Evolutionary conservation across 2,797 vertebrate genomes (phyloP).

Genomic region (Momotus momota): DNA sequence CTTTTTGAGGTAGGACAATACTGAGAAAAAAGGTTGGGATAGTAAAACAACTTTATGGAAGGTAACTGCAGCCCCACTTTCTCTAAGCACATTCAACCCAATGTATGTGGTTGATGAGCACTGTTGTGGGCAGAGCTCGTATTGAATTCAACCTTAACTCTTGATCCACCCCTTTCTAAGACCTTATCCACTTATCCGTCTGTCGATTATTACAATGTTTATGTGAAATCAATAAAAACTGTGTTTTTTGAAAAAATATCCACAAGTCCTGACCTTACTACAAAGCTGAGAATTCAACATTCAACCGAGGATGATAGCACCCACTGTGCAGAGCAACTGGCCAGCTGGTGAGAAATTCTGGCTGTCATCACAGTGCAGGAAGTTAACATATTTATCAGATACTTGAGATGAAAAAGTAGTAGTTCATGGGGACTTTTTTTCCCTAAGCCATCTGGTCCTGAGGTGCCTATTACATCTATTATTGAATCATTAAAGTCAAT

Average conservation of each 20-base stretch:
- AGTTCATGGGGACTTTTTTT: constrained; percentile 70
- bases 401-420: constrained; percentile 79
- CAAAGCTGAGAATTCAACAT: constrained; percentile 16
- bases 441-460: constrained; percentile 80
- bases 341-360: constrained; percentile 78
- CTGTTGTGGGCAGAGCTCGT: rapidly evolving
- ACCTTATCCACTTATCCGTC: background rate
- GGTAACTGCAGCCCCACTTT: background rate
- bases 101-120: background rate
- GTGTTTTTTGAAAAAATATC: background rate
- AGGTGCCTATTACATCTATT: constrained; percentile 82
- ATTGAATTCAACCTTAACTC: background rate
- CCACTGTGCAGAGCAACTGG: constrained; percentile 65
- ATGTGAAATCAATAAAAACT: constrained; percentile 1
- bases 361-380: constrained; percentile 42
- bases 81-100: background rate
- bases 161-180: background rate
- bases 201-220: background rate
- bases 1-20: background rate
- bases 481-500: constrained; percentile 85
- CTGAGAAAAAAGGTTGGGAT: background rate
- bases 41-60: background rate
- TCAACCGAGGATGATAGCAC: background rate
- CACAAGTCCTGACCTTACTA: constrained; percentile 28
- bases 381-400: constrained; percentile 81